These are phyloP conservation scores for Antheraea pernyi DNA, from an alignment of 1,140 invertebrate species.

Conservation along the genomic window DNA sequence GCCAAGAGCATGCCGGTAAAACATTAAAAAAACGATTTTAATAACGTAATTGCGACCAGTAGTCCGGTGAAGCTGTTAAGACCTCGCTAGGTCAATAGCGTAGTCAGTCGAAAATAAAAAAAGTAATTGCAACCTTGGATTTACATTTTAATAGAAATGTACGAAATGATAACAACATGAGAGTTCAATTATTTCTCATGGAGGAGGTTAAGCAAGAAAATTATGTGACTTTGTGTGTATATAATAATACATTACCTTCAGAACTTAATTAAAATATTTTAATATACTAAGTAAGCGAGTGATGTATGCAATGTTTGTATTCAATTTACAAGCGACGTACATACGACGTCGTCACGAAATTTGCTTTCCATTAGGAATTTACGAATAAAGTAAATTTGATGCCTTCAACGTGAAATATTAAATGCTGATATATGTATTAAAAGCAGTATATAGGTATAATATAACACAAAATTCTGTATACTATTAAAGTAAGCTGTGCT, in stretches of 20 bases:
- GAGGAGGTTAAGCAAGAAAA: background rate
- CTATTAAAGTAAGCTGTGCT: too few species aligned
- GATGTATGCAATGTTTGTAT: constrained; percentile 16
- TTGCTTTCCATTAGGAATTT: constrained; percentile 23
- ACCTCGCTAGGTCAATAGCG: too few species aligned
- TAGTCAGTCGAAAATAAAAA: too few species aligned
- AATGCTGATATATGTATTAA: background rate
- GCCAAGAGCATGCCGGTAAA: too few species aligned
- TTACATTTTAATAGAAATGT: too few species aligned
- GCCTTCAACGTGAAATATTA: background rate
- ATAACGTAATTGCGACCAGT: too few species aligned
- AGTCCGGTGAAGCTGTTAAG: too few species aligned
- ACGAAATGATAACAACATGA: background rate
- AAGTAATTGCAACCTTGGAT: too few species aligned
- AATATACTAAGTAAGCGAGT: constrained; percentile 3
- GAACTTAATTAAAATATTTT: constrained; percentile 5
- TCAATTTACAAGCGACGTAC: constrained; percentile 18
- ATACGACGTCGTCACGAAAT: constrained; percentile 9
- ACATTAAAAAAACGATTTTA: too few species aligned
- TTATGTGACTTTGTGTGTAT: background rate
- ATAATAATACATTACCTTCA: background rate
- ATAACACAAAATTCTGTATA: background rate
- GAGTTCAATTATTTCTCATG: background rate
- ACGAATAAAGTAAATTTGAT: constrained; percentile 12
- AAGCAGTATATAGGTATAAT: background rate